Evolutionary conservation across 2,797 vertebrate genomes (phyloP).

Genomic region (Pogoniulus pusillus): DNA sequence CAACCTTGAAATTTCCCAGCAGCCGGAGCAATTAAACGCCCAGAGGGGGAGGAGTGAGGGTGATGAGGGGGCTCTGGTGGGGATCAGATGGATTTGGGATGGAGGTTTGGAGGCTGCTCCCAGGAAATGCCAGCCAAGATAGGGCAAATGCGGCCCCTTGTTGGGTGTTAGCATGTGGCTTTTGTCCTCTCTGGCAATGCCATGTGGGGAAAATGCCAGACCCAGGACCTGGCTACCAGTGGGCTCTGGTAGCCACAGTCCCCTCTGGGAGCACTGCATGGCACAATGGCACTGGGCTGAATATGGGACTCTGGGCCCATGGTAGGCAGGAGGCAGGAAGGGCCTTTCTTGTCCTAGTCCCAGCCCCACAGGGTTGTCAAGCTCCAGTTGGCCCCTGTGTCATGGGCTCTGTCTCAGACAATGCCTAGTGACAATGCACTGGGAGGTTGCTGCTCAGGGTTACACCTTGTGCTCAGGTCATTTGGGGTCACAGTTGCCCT

Average conservation of each 20-base stretch:
- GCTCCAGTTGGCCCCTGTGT: not conserved
- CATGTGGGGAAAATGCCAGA: not conserved
- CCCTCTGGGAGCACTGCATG: not conserved
- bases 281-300: not conserved
- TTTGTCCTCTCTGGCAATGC: not conserved
- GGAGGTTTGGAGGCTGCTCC: not conserved
- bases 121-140: not conserved
- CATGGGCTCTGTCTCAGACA: not conserved
- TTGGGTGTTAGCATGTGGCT: not conserved
- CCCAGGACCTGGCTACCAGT: not conserved
- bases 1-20: slow-evolving; percentile 59
- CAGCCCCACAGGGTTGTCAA: fast-evolving
- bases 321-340: no score
- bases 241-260: fast-evolving
- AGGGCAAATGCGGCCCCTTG: not conserved
- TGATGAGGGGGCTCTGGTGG: not conserved
- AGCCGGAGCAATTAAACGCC: slow-evolving; percentile 40
- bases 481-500: not conserved
- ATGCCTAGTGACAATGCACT: not conserved
- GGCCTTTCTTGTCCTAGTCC: not conserved
- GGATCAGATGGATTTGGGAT: not conserved
- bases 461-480: not conserved
- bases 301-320: no score
- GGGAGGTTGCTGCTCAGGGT: not conserved
- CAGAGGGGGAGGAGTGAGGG: not conserved